These are phyloP conservation scores for Riptortus pedestris DNA, from an alignment of 1,140 invertebrate species.

Conservation along the genomic window DNA sequence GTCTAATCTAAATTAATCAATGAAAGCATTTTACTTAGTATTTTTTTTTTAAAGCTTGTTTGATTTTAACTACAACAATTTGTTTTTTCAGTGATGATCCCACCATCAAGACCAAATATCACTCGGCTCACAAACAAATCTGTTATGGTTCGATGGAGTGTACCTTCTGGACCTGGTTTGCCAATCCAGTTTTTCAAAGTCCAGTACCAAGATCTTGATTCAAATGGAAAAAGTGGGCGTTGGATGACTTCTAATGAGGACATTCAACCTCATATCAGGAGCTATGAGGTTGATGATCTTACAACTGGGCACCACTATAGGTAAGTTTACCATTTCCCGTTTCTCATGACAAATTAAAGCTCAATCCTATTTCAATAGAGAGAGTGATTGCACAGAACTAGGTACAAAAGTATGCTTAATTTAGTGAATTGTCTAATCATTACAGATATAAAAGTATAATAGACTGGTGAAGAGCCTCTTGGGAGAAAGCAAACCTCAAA, in stretches of 20 bases:
- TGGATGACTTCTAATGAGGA: constrained; percentile 77
- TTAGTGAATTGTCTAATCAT: no score
- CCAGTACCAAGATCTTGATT: constrained; percentile 62
- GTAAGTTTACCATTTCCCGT: constrained; percentile 39
- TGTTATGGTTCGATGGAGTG: constrained; percentile 84
- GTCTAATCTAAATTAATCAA: no score
- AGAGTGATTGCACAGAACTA: no score
- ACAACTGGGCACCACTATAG: constrained; percentile 54
- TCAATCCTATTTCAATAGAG: not conserved
- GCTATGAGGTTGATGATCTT: constrained; percentile 67
- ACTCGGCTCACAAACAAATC: constrained; percentile 76
- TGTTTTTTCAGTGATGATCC: constrained; percentile 54
- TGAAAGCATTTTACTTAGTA: no score
- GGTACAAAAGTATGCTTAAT: no score
- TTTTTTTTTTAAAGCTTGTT: no score
- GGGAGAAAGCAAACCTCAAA: no score
- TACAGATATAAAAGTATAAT: no score
- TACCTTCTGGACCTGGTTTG: constrained; percentile 62
- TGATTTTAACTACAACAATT: no score
- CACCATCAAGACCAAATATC: constrained; percentile 73
- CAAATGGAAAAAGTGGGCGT: constrained; percentile 37
- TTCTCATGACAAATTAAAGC: no score
- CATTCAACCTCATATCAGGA: constrained; percentile 59
- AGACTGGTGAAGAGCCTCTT: no score
- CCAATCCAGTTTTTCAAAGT: constrained; percentile 85